A percentile compares a stretch with the other conserved stretches of the same genome.
phyloP scores from a whole-genome alignment of 2,113 vertebrate genomes.

The Leucopsar rothschildi region DNA sequence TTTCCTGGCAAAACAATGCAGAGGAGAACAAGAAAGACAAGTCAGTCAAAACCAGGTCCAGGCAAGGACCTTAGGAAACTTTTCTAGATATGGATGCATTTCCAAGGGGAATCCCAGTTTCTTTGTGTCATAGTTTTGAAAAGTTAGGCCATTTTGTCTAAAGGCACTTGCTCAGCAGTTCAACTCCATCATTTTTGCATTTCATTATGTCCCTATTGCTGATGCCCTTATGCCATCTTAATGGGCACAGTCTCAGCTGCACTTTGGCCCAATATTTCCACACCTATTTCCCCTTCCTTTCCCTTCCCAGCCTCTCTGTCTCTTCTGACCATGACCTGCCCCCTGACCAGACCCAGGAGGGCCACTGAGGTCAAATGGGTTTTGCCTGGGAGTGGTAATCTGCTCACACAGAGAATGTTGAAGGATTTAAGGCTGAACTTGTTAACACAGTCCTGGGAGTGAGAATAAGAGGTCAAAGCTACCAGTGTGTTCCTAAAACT shows the following conservation, averaged over 20 bases:
- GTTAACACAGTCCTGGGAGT: neutral
- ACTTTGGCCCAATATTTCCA: neutral
- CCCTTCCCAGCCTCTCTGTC: neutral
- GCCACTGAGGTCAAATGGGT: neutral
- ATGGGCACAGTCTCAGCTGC: neutral
- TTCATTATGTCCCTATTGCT: neutral
- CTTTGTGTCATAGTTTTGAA: neutral
- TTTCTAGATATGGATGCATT: neutral
- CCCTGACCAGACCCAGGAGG: neutral
- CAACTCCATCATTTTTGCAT: neutral
- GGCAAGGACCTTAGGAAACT: neutral
- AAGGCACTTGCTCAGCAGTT: neutral
- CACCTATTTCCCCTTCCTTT: neutral
- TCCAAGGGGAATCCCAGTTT: neutral
- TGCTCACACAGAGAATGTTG: neutral
- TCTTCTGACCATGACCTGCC: neutral
- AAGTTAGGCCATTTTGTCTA: neutral
- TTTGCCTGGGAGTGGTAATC: neutral
- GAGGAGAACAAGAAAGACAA: neutral
- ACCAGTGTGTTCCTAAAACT: neutral
- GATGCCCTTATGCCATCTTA: neutral
- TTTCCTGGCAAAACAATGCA: neutral
- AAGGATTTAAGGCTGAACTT: neutral
- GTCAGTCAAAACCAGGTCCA: neutral
- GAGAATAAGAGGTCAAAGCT: neutral